Base-by-base conservation (phyloP, 2,113 vertebrate genomes). In the Tyrannus savana region DNA sequence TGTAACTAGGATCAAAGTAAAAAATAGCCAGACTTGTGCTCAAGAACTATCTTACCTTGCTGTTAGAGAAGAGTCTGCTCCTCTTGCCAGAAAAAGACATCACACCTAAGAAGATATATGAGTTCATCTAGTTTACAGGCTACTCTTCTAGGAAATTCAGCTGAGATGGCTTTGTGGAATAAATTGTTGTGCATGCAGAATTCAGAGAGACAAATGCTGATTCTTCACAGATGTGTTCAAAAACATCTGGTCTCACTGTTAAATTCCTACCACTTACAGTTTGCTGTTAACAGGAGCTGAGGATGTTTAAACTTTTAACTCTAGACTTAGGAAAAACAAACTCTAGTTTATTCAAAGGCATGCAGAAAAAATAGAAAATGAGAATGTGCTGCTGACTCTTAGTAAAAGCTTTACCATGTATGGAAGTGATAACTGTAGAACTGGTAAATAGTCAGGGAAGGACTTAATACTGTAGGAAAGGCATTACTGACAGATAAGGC, bases 91-190 rank as follows among this genome's bases (percentile, higher is more conserved):
- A 80, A 84, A 69, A 42, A 90, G 78, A 81, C 62, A 92, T 71
- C 88, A 76, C 74, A 95, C 62, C 79, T 62, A 69, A 89, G 88
- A 90, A 96, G 94, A 95, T 93, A 82, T 72, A 95, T 89, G 86
- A 89, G 73, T 84, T 95, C 93, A 93, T 95, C 82, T 96, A 41
- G 72, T 92, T 95, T 89, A 87, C 56, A 89, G 83, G 78, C 46
- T 95, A 87, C 69, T 82, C 30, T 84, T 94, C 53, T 73, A 94
- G 66, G 74, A 93, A 92, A 91, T 91, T 95, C 75, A 91, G 89
- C 91, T 91, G 84, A 96, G 74, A 56, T 91, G 16, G 78, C 62
- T 85, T 89, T 89, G 74, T 87, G 46, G 27, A 93, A 94, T 79
- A 94, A 89, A 87, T 64, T 73, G 77, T 94, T 94, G 89, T 66